phyloP scores from a whole-genome alignment of 2,888 invertebrate species.

The Schizotus pectinicornis region DNA sequence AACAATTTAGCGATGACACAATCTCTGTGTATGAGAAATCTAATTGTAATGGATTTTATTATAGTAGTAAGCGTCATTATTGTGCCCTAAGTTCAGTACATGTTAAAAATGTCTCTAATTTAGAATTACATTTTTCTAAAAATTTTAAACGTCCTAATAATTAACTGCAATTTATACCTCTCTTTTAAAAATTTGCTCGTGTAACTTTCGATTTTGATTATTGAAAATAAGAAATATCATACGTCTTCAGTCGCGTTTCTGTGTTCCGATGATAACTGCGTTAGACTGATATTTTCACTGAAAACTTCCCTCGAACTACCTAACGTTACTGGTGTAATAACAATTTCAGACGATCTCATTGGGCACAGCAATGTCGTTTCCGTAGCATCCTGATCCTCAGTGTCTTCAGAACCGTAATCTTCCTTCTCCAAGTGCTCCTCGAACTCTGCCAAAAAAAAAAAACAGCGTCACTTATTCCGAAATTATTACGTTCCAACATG shows the following conservation, averaged over 20 bases:
- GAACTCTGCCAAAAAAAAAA: slow-evolving; percentile 13
- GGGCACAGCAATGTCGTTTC: slow-evolving; percentile 63
- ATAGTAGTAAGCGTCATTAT: slow-evolving; percentile 52
- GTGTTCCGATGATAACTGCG: slow-evolving; percentile 30
- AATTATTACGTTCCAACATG: neutral
- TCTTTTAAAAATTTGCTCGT: neutral
- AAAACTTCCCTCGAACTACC: slow-evolving; percentile 31
- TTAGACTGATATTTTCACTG: slow-evolving; percentile 34
- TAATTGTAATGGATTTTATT: slow-evolving; percentile 26
- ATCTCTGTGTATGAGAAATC: slow-evolving; percentile 8
- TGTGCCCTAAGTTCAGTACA: slow-evolving; percentile 52
- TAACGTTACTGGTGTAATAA: slow-evolving; percentile 51
- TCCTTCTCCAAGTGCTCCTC: neutral
- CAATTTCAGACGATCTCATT: slow-evolving; percentile 60
- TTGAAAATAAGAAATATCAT: slow-evolving; percentile 19
- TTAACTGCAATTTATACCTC: slow-evolving; percentile 5
- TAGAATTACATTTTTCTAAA: slow-evolving; percentile 30
- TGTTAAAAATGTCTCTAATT: slow-evolving; percentile 36
- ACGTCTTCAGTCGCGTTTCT: slow-evolving; percentile 30
- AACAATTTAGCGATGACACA: slow-evolving; percentile 9
- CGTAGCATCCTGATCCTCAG: slow-evolving; percentile 53
- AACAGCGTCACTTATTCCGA: neutral
- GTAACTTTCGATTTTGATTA: neutral
- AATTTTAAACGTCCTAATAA: slow-evolving; percentile 14
- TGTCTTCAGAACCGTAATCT: slow-evolving; percentile 32